Base-by-base conservation (phyloP, 2,888 invertebrate genomes). In the Atethmia centrago region DNA sequence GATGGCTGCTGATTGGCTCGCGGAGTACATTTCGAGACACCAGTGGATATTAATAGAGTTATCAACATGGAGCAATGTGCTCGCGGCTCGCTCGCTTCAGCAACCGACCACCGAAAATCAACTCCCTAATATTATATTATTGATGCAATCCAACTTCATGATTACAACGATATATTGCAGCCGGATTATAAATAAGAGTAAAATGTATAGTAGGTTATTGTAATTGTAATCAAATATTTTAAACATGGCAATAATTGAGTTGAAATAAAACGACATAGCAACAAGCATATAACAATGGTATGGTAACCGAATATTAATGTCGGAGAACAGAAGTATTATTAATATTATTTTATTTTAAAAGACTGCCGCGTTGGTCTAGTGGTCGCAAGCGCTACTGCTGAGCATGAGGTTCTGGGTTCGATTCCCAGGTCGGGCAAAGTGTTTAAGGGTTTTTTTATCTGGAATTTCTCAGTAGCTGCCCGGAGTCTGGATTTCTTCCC, bases 61-160 rank as follows among this genome's bases (percentile, higher is more conserved):
- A 95, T 95, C 95, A 95, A 90, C 86, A 78, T 88, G 89, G 94
- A 94, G 93, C 94, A 94, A 93, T 90, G 94, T 86, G 94, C 95
- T 92, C 89, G 73, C 82, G 77, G 85, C 77, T 82, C 77, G 80
- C 79, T 79, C 68, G 68, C 79, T 75, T 73, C 76, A 76, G 72
- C 76, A 69, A 62, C 70, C 63, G 77, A 65, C 63, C 49, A 59
- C 73, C 72, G 56, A 85, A 72, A 74, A 40, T 25, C 55, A 36
- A 49, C 16, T 66, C 49, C 53, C 58, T 62, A 42, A 58, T 49
- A 28, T 62, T 25, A 47, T 53, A 47, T 40, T 64, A 74, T 74
- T 74, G 51, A 81, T 80, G 64, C 63, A 80, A 59, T 47, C 10
- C 10, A 40, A 71, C 19, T 58, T 36, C 28, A 61, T 40, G 21